Conservation (phyloP, 2,113 vertebrate genomes). For the Centropus unirufus region DNA sequence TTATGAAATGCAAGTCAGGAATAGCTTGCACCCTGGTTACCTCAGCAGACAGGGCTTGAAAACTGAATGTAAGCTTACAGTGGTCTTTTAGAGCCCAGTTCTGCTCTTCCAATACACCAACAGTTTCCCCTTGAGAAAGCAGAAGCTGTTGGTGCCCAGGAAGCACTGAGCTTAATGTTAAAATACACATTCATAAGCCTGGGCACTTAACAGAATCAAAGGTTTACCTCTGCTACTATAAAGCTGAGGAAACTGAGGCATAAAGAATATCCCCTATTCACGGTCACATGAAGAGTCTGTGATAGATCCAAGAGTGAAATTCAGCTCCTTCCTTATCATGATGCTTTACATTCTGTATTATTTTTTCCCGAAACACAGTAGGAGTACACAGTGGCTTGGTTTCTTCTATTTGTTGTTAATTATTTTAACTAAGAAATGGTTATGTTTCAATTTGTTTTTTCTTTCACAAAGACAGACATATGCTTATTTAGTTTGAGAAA, state of each 20-base stretch:
- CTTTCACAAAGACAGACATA: not conserved
- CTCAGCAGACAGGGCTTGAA: not conserved
- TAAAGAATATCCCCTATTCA: not conserved
- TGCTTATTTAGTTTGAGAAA: slow-evolving; percentile 3
- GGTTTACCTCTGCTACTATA: not conserved
- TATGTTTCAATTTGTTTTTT: not conserved
- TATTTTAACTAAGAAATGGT: not conserved
- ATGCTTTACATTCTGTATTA: not conserved
- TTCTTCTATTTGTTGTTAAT: not conserved
- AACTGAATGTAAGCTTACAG: not conserved
- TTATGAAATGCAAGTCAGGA: not conserved
- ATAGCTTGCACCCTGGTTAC: not conserved
- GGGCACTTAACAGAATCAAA: not conserved
- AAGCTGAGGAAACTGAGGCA: not conserved
- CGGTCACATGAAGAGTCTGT: not conserved
- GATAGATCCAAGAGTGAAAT: not conserved
- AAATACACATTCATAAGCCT: not conserved
- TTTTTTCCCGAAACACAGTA: not conserved
- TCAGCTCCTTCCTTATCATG: not conserved
- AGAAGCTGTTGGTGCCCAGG: not conserved
- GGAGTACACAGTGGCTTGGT: not conserved
- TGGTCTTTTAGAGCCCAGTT: not conserved
- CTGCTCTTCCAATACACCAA: not conserved
- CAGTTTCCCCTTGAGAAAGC: not conserved
- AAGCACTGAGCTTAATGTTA: not conserved